These are phyloP conservation scores for Baronia brevicornis DNA, from an alignment of 2,888 invertebrate genomes.

Conservation along the genomic window DNA sequence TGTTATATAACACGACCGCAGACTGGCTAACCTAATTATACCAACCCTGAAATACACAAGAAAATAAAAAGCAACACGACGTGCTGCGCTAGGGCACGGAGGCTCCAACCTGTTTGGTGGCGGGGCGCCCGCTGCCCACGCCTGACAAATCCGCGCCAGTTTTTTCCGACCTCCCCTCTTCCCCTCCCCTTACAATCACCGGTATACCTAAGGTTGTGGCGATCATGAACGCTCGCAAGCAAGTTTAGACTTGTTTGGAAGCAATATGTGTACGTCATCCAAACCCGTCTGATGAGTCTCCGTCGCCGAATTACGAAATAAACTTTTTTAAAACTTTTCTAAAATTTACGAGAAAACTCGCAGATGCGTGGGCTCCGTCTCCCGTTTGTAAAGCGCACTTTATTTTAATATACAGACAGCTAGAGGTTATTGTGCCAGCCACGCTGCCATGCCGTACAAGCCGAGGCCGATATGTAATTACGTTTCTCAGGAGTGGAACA, in stretches of 20 bases:
- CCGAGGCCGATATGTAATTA: too few species aligned
- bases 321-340: slow-evolving; percentile 13
- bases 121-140: slow-evolving; percentile 56
- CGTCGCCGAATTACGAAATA: not conserved
- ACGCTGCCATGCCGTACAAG: too few species aligned
- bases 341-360: slow-evolving; percentile 1
- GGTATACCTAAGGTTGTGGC: slow-evolving; percentile 19
- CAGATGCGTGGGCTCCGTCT: slow-evolving; percentile 31
- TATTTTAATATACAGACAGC: too few species aligned
- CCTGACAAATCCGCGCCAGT: slow-evolving; percentile 67
- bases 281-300: too few species aligned
- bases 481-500: slow-evolving; percentile 18
- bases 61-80: slow-evolving; percentile 50
- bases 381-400: slow-evolving; percentile 25
- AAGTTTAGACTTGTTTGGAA: slow-evolving; percentile 53
- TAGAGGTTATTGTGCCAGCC: too few species aligned
- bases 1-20: too few species aligned
- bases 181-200: slow-evolving; percentile 19
- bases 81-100: slow-evolving; percentile 53
- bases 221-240: slow-evolving; percentile 39
- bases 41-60: slow-evolving; percentile 52
- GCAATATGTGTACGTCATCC: slow-evolving; percentile 18
- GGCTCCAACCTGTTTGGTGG: slow-evolving; percentile 63
- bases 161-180: slow-evolving; percentile 32
- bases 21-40: slow-evolving; percentile 17